Evolutionary conservation across 2,113 vertebrate species (phyloP), one percentile per base, ranked within the genome.

Genomic region (Calyptomena viridis): DNA sequence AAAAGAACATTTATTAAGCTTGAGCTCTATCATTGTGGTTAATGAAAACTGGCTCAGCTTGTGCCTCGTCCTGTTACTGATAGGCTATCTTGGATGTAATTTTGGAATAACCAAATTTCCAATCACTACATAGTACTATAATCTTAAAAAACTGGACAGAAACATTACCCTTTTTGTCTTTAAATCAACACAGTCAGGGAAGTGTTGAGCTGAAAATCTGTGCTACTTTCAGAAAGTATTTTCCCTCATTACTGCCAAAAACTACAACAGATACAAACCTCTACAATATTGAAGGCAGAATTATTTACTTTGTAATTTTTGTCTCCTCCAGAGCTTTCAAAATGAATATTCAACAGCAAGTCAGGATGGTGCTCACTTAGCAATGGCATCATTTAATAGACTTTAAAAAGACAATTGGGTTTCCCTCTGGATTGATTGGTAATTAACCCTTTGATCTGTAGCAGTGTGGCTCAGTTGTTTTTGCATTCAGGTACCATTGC

Each of bases 201-300:
- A 85, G 33, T 50, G 56, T 62, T 85, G 78, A 87, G 84, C 91
- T 95, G 82, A 64, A 91, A 79, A 93, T 77, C 53, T 46, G n/a
- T 47, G 33, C 33, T 76, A 8, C 84, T 79, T 87, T 44, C 39
- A 91, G 49, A 60, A 87, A 82, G 46, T 83, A 77, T 97, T 96
- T 96, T 95, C 96, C 87, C 39, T 91, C 15, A 0, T 59, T 67
- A 22, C n/a, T 80, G 91, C 87, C 95, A 94, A 89, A 82, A 89
- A 1, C 53, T 79, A 73, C 74, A 87, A 19, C 17, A 85, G 66
- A 76, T 40, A 37, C 4, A 90, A 95, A 85, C 60, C 73, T 84
- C 49, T 82, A 8, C 39, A 56, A 4, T 72, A 30, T 31, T 52
- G 12, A 92, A 72, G n/a, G 42, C 22, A 82, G 71, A 58, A 60